These are phyloP conservation scores for Enteromius viviparus DNA, from an alignment of 2,797 vertebrate genomes.

Conservation along the genomic window DNA sequence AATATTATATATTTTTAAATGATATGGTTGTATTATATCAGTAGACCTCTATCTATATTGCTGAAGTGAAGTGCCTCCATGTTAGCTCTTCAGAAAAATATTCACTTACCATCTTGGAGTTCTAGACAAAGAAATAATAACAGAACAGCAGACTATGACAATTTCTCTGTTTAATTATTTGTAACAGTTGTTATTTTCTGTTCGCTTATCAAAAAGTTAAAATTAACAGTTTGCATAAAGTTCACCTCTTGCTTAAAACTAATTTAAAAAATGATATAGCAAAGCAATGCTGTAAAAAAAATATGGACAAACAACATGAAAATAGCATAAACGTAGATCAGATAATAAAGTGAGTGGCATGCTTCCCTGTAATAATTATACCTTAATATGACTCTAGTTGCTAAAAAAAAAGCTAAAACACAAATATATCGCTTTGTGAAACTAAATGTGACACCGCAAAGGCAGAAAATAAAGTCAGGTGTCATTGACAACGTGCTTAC, in stretches of 20 bases:
- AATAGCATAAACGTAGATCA: conserved; percentile 43
- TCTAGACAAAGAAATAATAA: conserved; percentile 76
- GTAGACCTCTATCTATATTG: conserved; percentile 81
- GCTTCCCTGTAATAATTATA: conserved; percentile 31
- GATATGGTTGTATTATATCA: conserved; percentile 67
- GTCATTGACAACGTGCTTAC: conserved; percentile 73
- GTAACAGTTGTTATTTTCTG: conserved; percentile 38
- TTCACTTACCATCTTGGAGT: conserved; percentile 83
- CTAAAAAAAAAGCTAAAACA: conserved; percentile 55
- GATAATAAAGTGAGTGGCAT: conserved; percentile 32
- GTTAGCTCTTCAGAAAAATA: conserved; percentile 68
- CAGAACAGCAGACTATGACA: conserved; percentile 72
- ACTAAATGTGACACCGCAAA: conserved; percentile 38
- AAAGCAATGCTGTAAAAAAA: conserved; percentile 54
- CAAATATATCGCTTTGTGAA: conserved; percentile 67
- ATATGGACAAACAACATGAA: conserved; percentile 15
- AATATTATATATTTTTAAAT: conserved; percentile 45
- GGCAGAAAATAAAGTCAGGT: conserved; percentile 58
- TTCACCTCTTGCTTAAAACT: conserved; percentile 21
- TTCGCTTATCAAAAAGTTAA: conserved; percentile 38
- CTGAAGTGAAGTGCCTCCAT: conserved; percentile 68
- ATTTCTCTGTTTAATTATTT: conserved; percentile 57
- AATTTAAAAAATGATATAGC: conserved; percentile 49
- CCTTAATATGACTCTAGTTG: conserved; percentile 50
- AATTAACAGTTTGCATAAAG: conserved; percentile 50